A percentile compares a stretch with the other conserved stretches of the same genome.
Evolutionary conservation across 2,113 vertebrate species (phyloP).

Genomic region (Ceyx cyanopectus): DNA sequence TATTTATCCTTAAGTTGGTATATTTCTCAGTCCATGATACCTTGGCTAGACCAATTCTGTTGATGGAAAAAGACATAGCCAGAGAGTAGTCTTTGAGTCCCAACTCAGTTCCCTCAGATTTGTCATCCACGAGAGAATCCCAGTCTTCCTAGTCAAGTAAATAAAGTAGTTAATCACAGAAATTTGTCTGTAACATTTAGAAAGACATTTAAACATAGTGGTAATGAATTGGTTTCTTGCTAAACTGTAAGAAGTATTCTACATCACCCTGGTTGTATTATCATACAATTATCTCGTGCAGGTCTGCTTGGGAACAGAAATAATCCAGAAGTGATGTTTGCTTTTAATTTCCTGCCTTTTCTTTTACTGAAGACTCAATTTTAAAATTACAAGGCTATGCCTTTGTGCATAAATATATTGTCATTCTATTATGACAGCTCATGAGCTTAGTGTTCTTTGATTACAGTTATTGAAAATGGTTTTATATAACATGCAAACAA

Average conservation of each 20-base stretch:
- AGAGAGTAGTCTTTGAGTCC: not conserved
- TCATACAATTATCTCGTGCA: not conserved
- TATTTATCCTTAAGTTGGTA: not conserved
- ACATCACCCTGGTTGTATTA: not conserved
- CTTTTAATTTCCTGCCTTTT: not conserved
- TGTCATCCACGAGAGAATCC: not conserved
- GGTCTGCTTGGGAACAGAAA: not conserved
- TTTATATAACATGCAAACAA: not conserved
- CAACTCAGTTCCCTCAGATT: not conserved
- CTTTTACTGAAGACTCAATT: not conserved
- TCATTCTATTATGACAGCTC: not conserved
- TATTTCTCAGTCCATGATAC: not conserved
- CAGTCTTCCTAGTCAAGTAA: not conserved
- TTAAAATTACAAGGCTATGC: not conserved
- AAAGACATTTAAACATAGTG: not conserved
- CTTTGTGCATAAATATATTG: not conserved
- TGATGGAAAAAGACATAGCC: not conserved
- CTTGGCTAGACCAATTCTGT: not conserved
- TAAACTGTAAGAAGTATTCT: not conserved
- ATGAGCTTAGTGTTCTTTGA: not conserved
- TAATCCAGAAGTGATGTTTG: not conserved
- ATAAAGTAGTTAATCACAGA: not conserved
- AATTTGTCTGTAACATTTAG: not conserved
- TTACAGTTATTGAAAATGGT: not conserved
- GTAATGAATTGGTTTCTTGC: not conserved